Evolutionary conservation across 2,888 invertebrate species (phyloP).

Genomic region (Dynastes tityus): DNA sequence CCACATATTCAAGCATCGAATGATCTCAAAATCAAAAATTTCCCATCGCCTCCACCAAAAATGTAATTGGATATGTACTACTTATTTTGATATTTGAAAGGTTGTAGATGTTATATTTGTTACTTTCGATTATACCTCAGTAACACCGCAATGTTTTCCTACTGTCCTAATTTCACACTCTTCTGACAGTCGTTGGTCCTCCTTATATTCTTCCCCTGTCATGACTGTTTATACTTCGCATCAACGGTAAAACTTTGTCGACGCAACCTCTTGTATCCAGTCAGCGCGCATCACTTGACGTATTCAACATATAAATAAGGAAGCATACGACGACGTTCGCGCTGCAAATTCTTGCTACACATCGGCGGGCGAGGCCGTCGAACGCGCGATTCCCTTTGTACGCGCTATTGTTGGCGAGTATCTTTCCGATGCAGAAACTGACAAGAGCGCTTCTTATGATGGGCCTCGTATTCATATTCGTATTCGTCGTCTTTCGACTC

Average conservation of each 20-base stretch:
- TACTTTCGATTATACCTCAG: too few species aligned
- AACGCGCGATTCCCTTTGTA: slow-evolving; percentile 54
- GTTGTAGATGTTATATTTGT: too few species aligned
- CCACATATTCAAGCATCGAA: too few species aligned
- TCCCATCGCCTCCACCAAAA: too few species aligned
- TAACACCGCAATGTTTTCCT: too few species aligned
- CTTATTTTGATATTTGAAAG: too few species aligned
- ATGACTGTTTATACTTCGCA: slow-evolving; percentile 27
- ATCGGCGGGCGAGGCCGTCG: slow-evolving; percentile 62
- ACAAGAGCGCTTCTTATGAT: slow-evolving; percentile 69
- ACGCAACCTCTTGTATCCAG: slow-evolving; percentile 35
- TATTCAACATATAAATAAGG: slow-evolving; percentile 40
- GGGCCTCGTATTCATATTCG: slow-evolving; percentile 57
- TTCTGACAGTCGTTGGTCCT: background rate
- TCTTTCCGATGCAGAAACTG: slow-evolving; percentile 69
- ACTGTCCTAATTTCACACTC: too few species aligned
- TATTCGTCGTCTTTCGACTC: slow-evolving; percentile 39
- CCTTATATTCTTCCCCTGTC: slow-evolving; percentile 1
- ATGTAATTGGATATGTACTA: too few species aligned
- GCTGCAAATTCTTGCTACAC: slow-evolving; percentile 54
- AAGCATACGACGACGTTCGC: slow-evolving; percentile 34
- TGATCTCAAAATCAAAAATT: too few species aligned
- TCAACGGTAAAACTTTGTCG: slow-evolving; percentile 35
- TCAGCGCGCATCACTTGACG: slow-evolving; percentile 42
- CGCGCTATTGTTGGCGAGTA: slow-evolving; percentile 66